Percentiles rank a stretch among this genome's conserved stretches.
Conservation (phyloP, 1,140 invertebrate genomes). For the Pectinophora gossypiella region DNA sequence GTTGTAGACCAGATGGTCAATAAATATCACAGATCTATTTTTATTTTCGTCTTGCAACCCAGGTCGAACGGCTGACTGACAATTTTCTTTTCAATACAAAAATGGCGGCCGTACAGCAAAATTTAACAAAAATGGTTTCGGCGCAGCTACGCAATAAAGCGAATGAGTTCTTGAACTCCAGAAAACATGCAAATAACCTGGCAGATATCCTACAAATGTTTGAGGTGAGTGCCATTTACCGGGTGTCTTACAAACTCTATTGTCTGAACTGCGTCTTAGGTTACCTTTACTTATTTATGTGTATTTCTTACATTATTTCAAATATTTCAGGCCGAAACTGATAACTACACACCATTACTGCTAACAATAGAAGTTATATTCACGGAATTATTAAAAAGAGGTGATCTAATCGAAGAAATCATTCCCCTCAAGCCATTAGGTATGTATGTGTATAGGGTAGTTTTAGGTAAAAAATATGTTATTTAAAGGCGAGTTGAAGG, state of each 20-base stretch:
- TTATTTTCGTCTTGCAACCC: neutral
- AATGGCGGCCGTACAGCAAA: constrained; percentile 63
- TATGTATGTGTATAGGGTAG: constrained; percentile 34
- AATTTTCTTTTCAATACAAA: constrained; percentile 60
- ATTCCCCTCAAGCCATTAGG: constrained; percentile 72
- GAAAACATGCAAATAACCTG: constrained; percentile 79
- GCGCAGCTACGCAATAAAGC: constrained; percentile 78
- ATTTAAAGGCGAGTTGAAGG: too few relatives aligned
- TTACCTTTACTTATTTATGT: constrained; percentile 35
- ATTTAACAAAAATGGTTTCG: constrained; percentile 67
- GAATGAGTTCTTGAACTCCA: constrained; percentile 79
- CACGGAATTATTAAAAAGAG: constrained; percentile 78
- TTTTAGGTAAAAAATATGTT: neutral
- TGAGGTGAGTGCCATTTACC: constrained; percentile 62
- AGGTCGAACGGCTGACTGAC: constrained; percentile 5
- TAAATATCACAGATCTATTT: too few relatives aligned
- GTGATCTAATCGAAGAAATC: constrained; percentile 77
- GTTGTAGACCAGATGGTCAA: too few relatives aligned
- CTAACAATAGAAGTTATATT: constrained; percentile 83
- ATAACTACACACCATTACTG: constrained; percentile 74
- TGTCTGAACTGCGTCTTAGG: constrained; percentile 51
- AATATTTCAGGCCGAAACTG: constrained; percentile 70
- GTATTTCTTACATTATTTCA: constrained; percentile 30
- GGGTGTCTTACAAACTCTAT: constrained; percentile 8
- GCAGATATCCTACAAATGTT: constrained; percentile 80